phyloP scores from a whole-genome alignment of 2,888 invertebrate genomes.

The Pyrgus malvae region DNA sequence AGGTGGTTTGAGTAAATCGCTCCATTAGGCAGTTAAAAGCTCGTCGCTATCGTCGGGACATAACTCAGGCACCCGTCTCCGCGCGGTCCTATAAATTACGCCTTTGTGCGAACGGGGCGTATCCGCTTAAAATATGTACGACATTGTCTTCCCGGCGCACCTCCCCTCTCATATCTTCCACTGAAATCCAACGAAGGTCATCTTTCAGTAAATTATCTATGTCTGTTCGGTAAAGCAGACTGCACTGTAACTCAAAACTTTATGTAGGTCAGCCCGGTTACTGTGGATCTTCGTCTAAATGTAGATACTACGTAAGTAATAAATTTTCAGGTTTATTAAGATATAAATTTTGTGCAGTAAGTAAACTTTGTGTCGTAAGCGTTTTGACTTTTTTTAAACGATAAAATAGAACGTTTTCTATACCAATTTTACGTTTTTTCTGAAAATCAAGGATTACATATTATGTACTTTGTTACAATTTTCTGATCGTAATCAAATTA shows the following conservation, averaged over 20 bases:
- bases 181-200: conserved; percentile 66
- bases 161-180: conserved; percentile 67
- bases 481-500: too few species aligned
- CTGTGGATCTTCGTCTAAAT: conserved; percentile 7
- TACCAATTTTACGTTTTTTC: too few species aligned
- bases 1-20: conserved; percentile 79
- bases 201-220: conserved; percentile 65
- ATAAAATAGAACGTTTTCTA: too few species aligned
- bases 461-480: too few species aligned
- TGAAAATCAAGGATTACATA: too few species aligned
- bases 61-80: conserved; percentile 79
- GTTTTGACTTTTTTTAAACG: too few species aligned
- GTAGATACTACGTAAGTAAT: too few species aligned
- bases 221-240: conserved; percentile 50
- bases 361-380: too few species aligned
- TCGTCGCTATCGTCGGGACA: conserved; percentile 79
- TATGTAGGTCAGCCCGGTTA: conserved; percentile 55
- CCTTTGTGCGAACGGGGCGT: conserved; percentile 78
- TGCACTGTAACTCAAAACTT: conserved; percentile 49
- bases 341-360: too few species aligned
- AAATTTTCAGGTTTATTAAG: conserved; percentile 9
- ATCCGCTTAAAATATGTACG: conserved; percentile 79
- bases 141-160: conserved; percentile 74
- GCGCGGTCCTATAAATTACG: conserved; percentile 79
- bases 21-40: conserved; percentile 82